Evolutionary conservation across 2,888 invertebrate species (phyloP), one percentile per base, ranked within the genome.

Genomic region (Thecocarcelia acutangulata): DNA sequence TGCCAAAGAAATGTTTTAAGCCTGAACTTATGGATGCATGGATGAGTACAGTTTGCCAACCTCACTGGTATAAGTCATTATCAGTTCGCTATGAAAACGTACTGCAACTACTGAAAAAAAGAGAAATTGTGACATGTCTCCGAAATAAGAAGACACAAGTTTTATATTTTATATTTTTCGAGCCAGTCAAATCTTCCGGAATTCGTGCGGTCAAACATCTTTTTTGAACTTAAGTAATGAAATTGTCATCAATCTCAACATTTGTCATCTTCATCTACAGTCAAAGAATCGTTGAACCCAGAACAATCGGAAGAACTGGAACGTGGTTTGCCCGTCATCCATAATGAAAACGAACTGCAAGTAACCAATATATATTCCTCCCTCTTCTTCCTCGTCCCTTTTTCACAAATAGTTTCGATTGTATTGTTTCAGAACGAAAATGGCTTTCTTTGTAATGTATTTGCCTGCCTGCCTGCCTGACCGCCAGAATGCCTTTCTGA

Each of bases 71-170:
- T 42, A 24, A 78, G 66, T 66, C 66, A 78, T 54, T 69, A 82
- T 78, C 82, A 82, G 74, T 78, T 74, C 74, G 78, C 82, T 78
- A 70, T 70, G 44, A 70, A 80, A 82, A 74, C 82, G 72, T 63
- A 73, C 70, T 73, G 70, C 78, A 70, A 64, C 44, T 81, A 82
- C 82, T 82, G 82, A 82, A 82, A 82, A 82, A 82, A 64, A 82
- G 64, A 82, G 69, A 82, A 82, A 82, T 74, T 78, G 78, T 82
- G 58, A 64, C 82, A 78, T 69, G 78, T 68, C 82, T 75, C 69
- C 52, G 42, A 50, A 42, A 42, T 54, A 48, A 54, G 58, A 74
- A 66, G 74, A 79, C 70, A 79, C 74, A 68, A 54, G 48, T 40
- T 11, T 52, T 61, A 66, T 69, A 70, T 70, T 6, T 46, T 70